Evolutionary conservation across 2,888 invertebrate species (phyloP).

Genomic region (Bhutanitis thaidina): DNA sequence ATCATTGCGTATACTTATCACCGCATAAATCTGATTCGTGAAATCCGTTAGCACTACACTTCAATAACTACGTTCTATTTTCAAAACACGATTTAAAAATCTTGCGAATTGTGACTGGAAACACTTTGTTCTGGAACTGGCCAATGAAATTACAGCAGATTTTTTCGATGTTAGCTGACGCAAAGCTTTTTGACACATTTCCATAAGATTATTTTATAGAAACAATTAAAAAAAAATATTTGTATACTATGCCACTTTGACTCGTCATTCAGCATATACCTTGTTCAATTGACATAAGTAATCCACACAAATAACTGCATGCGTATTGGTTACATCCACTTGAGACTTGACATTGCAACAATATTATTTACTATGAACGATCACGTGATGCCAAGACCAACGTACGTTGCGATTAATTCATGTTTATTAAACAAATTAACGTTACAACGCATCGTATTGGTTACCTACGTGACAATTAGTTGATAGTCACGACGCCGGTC

Average conservation of each 20-base stretch:
- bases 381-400: conserved; percentile 49
- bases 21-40: too few relatives aligned
- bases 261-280: conserved; percentile 25
- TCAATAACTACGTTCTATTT: too few relatives aligned
- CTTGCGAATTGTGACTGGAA: too few relatives aligned
- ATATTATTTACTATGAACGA: conserved; percentile 52
- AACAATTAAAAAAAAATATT: not conserved
- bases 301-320: conserved; percentile 40
- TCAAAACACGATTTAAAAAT: too few relatives aligned
- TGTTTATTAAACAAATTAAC: conserved; percentile 75
- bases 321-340: conserved; percentile 56
- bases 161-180: too few relatives aligned
- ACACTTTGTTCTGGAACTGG: too few relatives aligned
- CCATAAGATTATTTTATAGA: not conserved
- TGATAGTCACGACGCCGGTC: conserved; percentile 20
- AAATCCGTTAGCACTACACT: too few relatives aligned
- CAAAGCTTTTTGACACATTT: too few relatives aligned
- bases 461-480: conserved; percentile 31
- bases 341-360: conserved; percentile 57
- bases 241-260: not conserved
- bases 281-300: conserved; percentile 42
- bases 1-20: too few relatives aligned
- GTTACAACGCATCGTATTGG: conserved; percentile 36
- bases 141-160: too few relatives aligned
- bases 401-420: conserved; percentile 58